Evolutionary conservation across 2,797 vertebrate genomes (phyloP).

Genomic region (Sebastes flavidus): DNA sequence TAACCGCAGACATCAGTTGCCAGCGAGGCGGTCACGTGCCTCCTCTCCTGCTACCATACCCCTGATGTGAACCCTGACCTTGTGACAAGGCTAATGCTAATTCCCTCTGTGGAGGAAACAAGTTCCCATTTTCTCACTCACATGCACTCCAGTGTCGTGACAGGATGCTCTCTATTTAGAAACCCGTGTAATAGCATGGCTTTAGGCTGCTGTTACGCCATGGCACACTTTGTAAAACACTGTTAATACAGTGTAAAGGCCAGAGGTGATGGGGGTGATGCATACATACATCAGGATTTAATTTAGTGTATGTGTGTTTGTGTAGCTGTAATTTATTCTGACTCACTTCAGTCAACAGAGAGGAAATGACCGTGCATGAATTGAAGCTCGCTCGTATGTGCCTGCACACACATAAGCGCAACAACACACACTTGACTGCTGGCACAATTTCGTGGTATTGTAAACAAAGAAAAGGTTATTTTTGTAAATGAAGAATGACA

Average conservation of each 20-base stretch:
- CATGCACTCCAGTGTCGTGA: conserved; percentile 35
- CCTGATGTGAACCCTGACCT: conserved; percentile 60
- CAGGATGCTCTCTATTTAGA: conserved; percentile 58
- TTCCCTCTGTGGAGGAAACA: conserved; percentile 49
- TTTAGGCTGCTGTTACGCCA: conserved; percentile 38
- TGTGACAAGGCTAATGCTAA: conserved; percentile 55
- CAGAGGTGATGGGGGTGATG: conserved; percentile 43
- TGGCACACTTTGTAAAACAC: conserved; percentile 24
- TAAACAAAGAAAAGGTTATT: conserved; percentile 14
- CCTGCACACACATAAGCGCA: conserved; percentile 22
- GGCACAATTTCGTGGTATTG: conserved; percentile 13
- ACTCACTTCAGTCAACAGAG: conserved; percentile 53
- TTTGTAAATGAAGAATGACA: conserved; percentile 44
- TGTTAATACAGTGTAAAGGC: conserved; percentile 26
- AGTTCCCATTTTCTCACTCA: conserved; percentile 53
- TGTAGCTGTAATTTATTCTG: conserved; percentile 67
- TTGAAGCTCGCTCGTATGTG: conserved; percentile 16
- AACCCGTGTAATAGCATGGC: conserved; percentile 40
- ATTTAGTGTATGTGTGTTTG: conserved; percentile 46
- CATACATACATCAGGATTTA: conserved; percentile 33
- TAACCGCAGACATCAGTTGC: conserved; percentile 35
- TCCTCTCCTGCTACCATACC: conserved; percentile 37
- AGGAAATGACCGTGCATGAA: conserved; percentile 48
- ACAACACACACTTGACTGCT: conserved; percentile 2
- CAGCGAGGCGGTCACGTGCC: conserved; percentile 38